Evolutionary conservation across 2,113 vertebrate genomes (phyloP).

Genomic region (Pelobates fuscus): DNA sequence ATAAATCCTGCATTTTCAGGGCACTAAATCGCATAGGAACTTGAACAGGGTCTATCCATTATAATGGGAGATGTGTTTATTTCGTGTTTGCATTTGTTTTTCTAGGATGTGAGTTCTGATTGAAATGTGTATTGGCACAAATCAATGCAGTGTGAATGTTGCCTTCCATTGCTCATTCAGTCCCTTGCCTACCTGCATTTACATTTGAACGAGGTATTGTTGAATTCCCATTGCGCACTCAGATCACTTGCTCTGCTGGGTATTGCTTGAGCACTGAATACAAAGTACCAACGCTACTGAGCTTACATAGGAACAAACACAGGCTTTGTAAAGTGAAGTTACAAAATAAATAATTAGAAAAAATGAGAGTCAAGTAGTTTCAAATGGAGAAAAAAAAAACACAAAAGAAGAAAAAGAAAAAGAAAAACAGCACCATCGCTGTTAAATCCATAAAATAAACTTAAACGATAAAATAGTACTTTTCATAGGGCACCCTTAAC

Average conservation of each 20-base stretch:
- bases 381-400: no score
- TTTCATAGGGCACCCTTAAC: no score
- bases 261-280: slow-evolving; percentile 1
- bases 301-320: neutral
- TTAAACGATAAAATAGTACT: no score
- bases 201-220: neutral
- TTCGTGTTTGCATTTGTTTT: neutral
- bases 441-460: no score
- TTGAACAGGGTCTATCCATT: neutral
- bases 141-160: neutral
- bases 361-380: neutral
- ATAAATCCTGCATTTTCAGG: neutral
- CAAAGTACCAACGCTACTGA: neutral
- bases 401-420: no score
- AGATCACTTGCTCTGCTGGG: neutral
- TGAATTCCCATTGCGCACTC: neutral
- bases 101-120: neutral
- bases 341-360: neutral
- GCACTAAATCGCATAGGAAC: neutral
- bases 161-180: neutral
- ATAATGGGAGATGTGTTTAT: neutral
- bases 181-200: neutral
- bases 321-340: neutral
- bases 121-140: slow-evolving; percentile 7
- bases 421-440: no score